A percentile compares a stretch with the other conserved stretches of the same genome.
Evolutionary conservation across 2,888 invertebrate genomes (phyloP).

Genomic region (Acanthococcus lagerstroemiae): DNA sequence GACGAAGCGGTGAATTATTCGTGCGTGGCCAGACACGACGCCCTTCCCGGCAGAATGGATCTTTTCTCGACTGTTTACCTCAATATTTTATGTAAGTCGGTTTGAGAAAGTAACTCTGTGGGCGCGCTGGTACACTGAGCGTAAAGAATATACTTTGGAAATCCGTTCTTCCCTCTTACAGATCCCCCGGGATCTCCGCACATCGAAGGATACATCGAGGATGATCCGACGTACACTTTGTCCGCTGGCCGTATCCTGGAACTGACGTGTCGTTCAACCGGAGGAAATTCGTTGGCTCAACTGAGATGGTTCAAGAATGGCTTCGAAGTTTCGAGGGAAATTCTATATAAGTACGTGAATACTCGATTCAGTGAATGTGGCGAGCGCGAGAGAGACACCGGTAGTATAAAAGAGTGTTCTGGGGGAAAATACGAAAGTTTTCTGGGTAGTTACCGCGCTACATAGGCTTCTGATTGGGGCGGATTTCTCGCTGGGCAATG

Average conservation of each 20-base stretch:
- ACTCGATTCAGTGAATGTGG: background rate
- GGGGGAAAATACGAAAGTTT: no score
- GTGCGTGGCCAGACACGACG: constrained; percentile 80
- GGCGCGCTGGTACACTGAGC: no score
- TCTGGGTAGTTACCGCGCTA: no score
- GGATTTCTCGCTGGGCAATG: no score
- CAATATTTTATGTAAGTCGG: constrained; percentile 79
- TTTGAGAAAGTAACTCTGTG: no score
- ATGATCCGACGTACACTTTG: constrained; percentile 60
- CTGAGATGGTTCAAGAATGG: constrained; percentile 92
- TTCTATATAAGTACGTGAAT: constrained; percentile 40
- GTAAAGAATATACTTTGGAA: no score
- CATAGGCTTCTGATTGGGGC: no score
- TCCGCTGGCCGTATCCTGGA: constrained; percentile 78
- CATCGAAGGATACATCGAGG: constrained; percentile 83
- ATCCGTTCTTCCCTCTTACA: constrained; percentile 43
- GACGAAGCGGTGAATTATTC: constrained; percentile 83
- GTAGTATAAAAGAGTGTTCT: no score
- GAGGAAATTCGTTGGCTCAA: constrained; percentile 93
- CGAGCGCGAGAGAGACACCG: no score
- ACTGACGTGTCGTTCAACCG: constrained; percentile 78
- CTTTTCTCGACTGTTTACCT: constrained; percentile 74
- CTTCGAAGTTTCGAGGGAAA: constrained; percentile 42
- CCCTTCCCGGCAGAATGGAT: constrained; percentile 64
- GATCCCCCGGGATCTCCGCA: constrained; percentile 90